These are phyloP conservation scores for Botia almorhae DNA, from an alignment of 2,797 vertebrate genomes.

Conservation along the genomic window DNA sequence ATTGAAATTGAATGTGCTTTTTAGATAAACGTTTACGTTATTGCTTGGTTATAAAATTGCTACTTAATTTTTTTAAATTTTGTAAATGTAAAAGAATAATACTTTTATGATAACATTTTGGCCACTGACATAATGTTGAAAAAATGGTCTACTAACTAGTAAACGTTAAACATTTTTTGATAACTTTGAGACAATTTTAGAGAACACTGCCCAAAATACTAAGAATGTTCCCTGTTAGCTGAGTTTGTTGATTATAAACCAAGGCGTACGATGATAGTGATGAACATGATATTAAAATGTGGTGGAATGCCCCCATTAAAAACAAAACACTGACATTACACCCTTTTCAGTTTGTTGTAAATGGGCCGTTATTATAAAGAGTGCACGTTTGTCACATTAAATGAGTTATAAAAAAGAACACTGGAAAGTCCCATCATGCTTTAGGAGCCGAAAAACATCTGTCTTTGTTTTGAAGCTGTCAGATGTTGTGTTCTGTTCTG, in stretches of 20 bases:
- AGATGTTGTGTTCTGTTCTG: slow-evolving; percentile 32
- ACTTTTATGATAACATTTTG: too few relatives aligned
- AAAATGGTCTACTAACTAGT: too few relatives aligned
- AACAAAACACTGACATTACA: neutral
- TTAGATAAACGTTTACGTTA: too few relatives aligned
- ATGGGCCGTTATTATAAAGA: neutral
- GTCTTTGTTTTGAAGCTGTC: slow-evolving; percentile 48
- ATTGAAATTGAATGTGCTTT: too few relatives aligned
- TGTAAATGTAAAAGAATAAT: too few relatives aligned
- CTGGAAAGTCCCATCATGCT: slow-evolving; percentile 48
- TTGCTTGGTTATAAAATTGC: too few relatives aligned
- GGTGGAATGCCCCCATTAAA: neutral
- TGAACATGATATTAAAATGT: neutral
- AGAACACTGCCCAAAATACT: too few relatives aligned
- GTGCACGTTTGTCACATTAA: neutral
- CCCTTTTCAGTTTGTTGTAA: neutral
- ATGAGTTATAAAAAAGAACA: slow-evolving; percentile 30
- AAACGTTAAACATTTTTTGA: too few relatives aligned
- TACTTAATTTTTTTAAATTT: too few relatives aligned
- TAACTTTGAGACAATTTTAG: too few relatives aligned
- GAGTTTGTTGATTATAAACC: neutral
- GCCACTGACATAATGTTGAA: too few relatives aligned
- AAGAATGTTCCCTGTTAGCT: too few relatives aligned
- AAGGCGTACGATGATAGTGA: neutral
- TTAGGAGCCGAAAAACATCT: slow-evolving; percentile 27